Evolutionary conservation across 1,140 invertebrate species (phyloP), one percentile per base, ranked within the genome.

Genomic region (Aphelinus certus): DNA sequence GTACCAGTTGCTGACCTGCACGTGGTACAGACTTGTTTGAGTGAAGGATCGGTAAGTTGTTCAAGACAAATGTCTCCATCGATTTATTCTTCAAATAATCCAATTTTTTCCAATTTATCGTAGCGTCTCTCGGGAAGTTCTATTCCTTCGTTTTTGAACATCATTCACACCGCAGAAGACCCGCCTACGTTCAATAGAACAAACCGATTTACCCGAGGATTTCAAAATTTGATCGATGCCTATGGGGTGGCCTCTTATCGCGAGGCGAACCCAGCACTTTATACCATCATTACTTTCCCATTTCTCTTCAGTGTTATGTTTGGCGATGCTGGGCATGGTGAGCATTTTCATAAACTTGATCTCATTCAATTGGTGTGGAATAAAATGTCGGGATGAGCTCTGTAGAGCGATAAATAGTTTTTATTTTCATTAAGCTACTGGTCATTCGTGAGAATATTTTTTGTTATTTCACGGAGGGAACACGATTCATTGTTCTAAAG

Each of bases 301-400:
- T 99, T 99, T 89, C 87, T 99, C 57, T 99, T 99, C 88, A 96
- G 95, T 71, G 92, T 99, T 79, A 99, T 99, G 98, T 99, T 99
- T 88, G 98, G 98, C 61, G 98, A 99, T 87, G 87, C 94, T 80
- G 98, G 98, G 2, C 98, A 99, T 85, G 97, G 96, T 61, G 60
- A 74, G 58, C 48, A 26, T 26, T 26, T 53, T 3, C n/a, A 6
- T 6, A 42, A 56, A 26, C 74, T 71, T 76, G 60, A 60, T 45
- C 7, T 57, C 42, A 47, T 45, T 64, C 57, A 69, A 48, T 69
- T 53, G 63, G 26, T 26, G 26, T 26, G 26, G 0, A 26, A 26
- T 26, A 26, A 26, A 26, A 26, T 26, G 26, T 26, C 26, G 26
- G 26, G 26, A 26, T 26, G 26, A 26, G 26, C 26, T 26, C 26